These are phyloP conservation scores for Rhopalosiphum maidis DNA, from an alignment of 1,140 invertebrate genomes.

Conservation along the genomic window DNA sequence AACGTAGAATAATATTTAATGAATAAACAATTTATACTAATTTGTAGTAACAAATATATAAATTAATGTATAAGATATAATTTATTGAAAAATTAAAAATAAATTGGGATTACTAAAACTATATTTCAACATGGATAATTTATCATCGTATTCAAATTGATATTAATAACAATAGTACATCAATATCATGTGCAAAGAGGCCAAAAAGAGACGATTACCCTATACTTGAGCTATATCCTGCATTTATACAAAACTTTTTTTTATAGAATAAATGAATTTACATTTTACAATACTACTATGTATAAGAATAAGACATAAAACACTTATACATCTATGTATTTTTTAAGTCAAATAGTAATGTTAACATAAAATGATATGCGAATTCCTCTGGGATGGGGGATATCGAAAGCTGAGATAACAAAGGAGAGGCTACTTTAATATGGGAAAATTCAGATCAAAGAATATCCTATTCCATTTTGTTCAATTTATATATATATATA, in stretches of 20 bases:
- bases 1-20: no score
- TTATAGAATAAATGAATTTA: neutral
- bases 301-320: neutral
- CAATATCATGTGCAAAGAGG: neutral
- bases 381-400: slow-evolving; percentile 3
- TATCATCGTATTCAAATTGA: neutral
- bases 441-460: neutral
- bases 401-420: neutral
- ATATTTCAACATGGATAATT: neutral
- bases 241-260: neutral
- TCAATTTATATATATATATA: slow-evolving; percentile 14
- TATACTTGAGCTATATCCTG: neutral
- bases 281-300: neutral
- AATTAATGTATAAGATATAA: neutral
- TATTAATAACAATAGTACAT: neutral
- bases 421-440: slow-evolving; percentile 33
- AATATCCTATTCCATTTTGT: slow-evolving; percentile 37
- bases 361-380: slow-evolving; percentile 9
- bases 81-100: neutral
- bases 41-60: neutral
- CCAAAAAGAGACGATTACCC: neutral
- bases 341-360: neutral
- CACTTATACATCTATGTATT: neutral
- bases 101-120: neutral
- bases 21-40: neutral